Evolutionary conservation across 2,888 invertebrate species (phyloP), one percentile per base, ranked within the genome.

Genomic region (Agrypnus murinus): DNA sequence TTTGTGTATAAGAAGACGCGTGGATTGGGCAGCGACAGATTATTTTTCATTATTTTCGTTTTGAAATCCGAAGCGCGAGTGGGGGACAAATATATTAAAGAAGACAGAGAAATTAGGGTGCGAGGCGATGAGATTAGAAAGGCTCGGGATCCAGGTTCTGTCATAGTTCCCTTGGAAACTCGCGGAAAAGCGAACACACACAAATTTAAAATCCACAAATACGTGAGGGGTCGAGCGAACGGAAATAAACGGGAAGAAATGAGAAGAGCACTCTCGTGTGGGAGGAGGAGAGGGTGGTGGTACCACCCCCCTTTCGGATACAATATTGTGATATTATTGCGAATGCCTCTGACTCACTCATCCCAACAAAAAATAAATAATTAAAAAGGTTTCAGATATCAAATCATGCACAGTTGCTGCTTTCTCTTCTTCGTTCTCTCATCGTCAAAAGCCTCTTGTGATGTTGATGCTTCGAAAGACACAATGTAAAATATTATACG

Each of bases 61-160:
- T 69, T 46, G 69, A 73, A 74, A 76, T 75, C 75, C 71, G 69
- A 74, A 74, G 69, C 69, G 66, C 70, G 68, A 67, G 66, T 69
- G 69, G 76, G 75, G 75, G 70, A 77, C 76, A 77, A 75, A 78
- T 77, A 77, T 77, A 78, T 77, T 78, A 77, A 76, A 77, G 77
- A 72, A 78, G 77, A 78, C 77, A 78, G 76, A 70, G 74, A 76
- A 77, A 78, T 78, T 75, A 75, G 77, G 75, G 77, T 74, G 77
- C 74, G 68, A 72, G 74, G 69, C 74, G 71, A 71, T 68, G 67
- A 75, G 77, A 77, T 77, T 77, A 76, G 74, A 72, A 65, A 57
- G 65, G 72, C 70, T 65, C 69, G 25, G 57, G 48, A 60, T 59
- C 71, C 73, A 66, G 69, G 71, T 69, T 74, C 73, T 72, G 74